Evolutionary conservation across 2,888 invertebrate genomes (phyloP).

Genomic region (Schrankia costaestrigalis): DNA sequence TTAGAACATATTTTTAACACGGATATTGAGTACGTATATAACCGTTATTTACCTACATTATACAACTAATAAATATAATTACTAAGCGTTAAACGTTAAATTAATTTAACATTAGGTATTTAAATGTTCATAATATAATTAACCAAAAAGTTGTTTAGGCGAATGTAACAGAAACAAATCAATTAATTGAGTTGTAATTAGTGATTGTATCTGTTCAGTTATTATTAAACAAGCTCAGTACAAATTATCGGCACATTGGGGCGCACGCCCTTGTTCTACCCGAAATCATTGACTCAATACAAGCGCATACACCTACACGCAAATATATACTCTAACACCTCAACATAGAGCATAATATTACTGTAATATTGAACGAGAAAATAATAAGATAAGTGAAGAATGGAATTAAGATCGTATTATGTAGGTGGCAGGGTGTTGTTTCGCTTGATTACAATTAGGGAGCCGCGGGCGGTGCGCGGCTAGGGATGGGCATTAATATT

Average conservation of each 20-base stretch:
- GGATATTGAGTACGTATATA: too few relatives aligned
- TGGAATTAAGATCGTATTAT: constrained; percentile 45
- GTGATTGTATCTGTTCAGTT: constrained; percentile 27
- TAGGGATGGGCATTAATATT: constrained; percentile 47
- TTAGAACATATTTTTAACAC: too few relatives aligned
- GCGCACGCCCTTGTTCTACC: constrained; percentile 36
- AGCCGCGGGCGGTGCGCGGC: constrained; percentile 40
- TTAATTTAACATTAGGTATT: background rate
- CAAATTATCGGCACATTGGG: constrained; percentile 33
- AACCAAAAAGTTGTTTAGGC: too few relatives aligned
- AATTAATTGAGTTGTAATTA: constrained; percentile 26
- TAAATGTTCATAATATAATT: background rate
- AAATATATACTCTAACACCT: constrained; percentile 19
- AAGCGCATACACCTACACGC: constrained; percentile 7
- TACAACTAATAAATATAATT: too few relatives aligned
- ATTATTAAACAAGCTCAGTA: constrained; percentile 24
- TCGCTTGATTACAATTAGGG: constrained; percentile 25
- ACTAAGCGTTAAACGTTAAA: too few relatives aligned
- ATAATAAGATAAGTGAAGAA: constrained; percentile 35
- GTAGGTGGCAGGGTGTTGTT: constrained; percentile 36
- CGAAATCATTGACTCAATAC: constrained; percentile 43
- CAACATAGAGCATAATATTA: constrained; percentile 19
- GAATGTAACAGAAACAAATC: constrained; percentile 7
- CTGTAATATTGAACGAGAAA: constrained; percentile 11
- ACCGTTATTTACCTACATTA: too few relatives aligned